Evolutionary conservation across 92 coral and sea anemone species (phyloP), one percentile per base, ranked within the genome.

Genomic region (Pocillopora meandrina): DNA sequence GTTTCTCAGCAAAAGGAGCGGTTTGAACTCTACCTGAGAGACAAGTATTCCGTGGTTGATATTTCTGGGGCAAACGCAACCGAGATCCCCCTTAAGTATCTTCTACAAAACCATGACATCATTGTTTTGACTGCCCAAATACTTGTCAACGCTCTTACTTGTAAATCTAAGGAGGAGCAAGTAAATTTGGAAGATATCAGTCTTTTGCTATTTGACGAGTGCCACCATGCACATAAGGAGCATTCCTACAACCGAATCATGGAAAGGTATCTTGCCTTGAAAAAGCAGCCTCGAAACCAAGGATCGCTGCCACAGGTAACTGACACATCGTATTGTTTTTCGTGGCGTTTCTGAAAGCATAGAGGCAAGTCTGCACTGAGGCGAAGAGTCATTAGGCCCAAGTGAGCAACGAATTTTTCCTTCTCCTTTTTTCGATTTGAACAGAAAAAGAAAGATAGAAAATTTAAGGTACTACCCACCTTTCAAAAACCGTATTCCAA

Each of bases 71-170:
- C 96, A 5, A 93, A 83, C 78, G 74, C 92, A 55, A 68, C 87
- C 3, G 99, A 95, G 7, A 88, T 92, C 8, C 94, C 96, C 17
- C 95, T 96, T 18, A 85, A 89, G 61, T 75, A 85, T 34, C 83
- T 87, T 5, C 87, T 96, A 21, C 77, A 82, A 59, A 84, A 78
- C 31, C 83, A 86, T 61, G 85, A 94, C 21, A 95, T 94, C 2
- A 92, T 96, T 6, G 92, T 96, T 55, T 78, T 96, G 52, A 96
- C 99, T 5, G 98, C 99, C 2, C 96, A 92, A 87, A 90, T 96
- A 34, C 92, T 96, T 49, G 93, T 96, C 47, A 94, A 96, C 79
- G 95, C 98, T 9, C 84, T 94, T 75, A 68, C 74, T 6, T 47
- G 59, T 64, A 64, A 16, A 8, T 26, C 16, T 60, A 89, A 80